Evolutionary conservation across 2,113 vertebrate genomes (phyloP).

Genomic region (Pseudorectes ferrugineus): DNA sequence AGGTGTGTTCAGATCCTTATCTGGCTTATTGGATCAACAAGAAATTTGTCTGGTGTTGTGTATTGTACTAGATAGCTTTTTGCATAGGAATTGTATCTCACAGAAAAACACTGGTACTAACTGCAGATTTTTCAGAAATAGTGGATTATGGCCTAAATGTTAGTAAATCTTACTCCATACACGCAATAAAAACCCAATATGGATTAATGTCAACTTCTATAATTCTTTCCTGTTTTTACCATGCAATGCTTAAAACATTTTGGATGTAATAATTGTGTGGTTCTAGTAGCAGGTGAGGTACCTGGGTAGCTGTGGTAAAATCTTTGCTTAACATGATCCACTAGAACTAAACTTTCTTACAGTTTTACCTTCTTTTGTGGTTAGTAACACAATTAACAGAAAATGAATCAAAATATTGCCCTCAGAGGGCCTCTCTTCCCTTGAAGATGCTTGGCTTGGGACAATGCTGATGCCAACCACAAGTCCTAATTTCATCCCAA

Average conservation of each 20-base stretch:
- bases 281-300: background rate
- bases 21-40: background rate
- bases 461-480: background rate
- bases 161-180: background rate
- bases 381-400: background rate
- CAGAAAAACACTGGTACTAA: background rate
- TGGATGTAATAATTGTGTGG: background rate
- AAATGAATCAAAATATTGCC: background rate
- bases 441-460: background rate
- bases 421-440: background rate
- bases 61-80: background rate
- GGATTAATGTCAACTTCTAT: background rate
- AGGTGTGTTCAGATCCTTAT: background rate
- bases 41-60: background rate
- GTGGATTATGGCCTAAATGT: background rate
- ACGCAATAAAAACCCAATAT: rapidly evolving
- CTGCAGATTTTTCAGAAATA: background rate
- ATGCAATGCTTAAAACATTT: background rate
- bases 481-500: background rate
- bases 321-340: background rate
- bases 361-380: background rate
- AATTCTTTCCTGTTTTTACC: background rate
- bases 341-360: background rate
- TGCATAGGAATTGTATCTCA: background rate
- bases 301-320: background rate